phyloP scores from a whole-genome alignment of 1,140 invertebrate species.

The Drosophila kurseongensis region DNA sequence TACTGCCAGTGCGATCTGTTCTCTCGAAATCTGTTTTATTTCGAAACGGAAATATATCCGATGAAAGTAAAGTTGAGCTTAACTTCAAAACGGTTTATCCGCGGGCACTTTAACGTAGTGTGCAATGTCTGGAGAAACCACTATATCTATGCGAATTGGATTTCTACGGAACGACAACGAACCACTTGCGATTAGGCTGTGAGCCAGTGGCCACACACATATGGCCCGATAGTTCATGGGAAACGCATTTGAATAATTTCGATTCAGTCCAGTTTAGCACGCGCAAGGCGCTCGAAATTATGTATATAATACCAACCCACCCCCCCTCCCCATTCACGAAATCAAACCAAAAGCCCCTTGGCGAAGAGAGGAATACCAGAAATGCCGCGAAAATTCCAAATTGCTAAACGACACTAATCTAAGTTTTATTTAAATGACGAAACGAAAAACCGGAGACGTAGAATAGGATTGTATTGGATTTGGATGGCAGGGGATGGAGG shows the following conservation, averaged over 20 bases:
- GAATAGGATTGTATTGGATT: constrained; percentile 2
- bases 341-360: neutral
- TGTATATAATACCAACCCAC: neutral
- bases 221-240: constrained; percentile 25
- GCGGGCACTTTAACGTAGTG: too few relatives aligned
- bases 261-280: constrained; percentile 56
- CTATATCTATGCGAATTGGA: constrained; percentile 22
- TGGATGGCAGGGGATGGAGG: neutral
- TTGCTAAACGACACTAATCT: constrained; percentile 82
- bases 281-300: constrained; percentile 34
- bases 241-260: constrained; percentile 45
- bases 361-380: constrained; percentile 25
- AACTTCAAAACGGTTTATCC: too few relatives aligned
- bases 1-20: too few relatives aligned
- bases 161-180: constrained; percentile 10
- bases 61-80: neutral
- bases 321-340: neutral
- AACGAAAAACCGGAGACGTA: constrained; percentile 14
- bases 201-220: constrained; percentile 23
- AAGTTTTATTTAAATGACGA: constrained; percentile 77
- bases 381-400: constrained; percentile 66
- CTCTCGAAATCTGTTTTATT: neutral
- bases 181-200: constrained; percentile 19
- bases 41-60: neutral
- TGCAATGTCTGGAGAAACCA: neutral